phyloP scores from a whole-genome alignment of 2,888 invertebrate genomes.

The Ischnura elegans region DNA sequence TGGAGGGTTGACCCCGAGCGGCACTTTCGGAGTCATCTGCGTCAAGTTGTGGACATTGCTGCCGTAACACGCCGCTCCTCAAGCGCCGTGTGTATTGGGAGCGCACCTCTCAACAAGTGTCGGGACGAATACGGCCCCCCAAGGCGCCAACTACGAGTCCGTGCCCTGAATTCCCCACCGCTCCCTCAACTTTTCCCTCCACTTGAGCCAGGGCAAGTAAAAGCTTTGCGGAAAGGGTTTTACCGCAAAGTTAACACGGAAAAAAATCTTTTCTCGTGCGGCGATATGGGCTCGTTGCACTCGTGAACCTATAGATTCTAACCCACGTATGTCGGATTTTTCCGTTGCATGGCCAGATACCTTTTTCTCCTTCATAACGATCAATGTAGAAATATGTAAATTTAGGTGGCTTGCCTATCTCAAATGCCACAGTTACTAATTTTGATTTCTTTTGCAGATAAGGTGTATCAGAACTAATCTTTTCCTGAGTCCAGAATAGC shows the following conservation, averaged over 20 bases:
- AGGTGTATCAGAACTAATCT: no score
- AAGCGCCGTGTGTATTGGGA: not conserved
- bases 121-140: not conserved
- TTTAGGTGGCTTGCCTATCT: no score
- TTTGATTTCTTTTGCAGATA: no score
- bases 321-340: not conserved
- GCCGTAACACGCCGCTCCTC: not conserved
- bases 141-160: not conserved
- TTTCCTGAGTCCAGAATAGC: no score
- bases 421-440: no score
- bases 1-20: not conserved
- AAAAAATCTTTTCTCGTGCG: not conserved
- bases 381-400: no score
- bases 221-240: no score
- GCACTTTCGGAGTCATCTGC: not conserved
- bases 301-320: not conserved
- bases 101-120: not conserved
- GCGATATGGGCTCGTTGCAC: not conserved
- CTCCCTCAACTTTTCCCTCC: not conserved
- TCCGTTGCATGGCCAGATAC: not conserved
- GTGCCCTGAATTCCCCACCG: not conserved
- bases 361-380: not conserved
- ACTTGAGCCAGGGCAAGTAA: no score
- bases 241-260: not conserved
- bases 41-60: not conserved